Evolutionary conservation across 1,140 invertebrate species (phyloP), one percentile per base, ranked within the genome.

Genomic region (Scaptomyza pallida): DNA sequence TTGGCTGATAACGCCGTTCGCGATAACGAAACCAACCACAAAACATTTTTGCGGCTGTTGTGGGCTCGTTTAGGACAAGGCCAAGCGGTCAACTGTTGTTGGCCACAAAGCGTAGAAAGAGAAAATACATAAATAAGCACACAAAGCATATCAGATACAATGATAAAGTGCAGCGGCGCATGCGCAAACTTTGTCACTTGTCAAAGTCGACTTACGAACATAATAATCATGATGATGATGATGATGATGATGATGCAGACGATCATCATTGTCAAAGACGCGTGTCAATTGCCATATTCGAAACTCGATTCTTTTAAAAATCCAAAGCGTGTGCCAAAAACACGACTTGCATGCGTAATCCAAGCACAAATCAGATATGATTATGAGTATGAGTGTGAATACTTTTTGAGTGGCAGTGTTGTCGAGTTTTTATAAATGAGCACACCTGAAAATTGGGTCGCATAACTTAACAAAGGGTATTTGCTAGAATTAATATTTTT

Each of bases 271-370:
- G 26, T 6, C 5, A 26, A 30, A 17, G 61, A 45, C 61, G 61
- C 68, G 68, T 65, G 68, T 56, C 68, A 37, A 13, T 59, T 59
- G 10, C 5, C 35, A 26, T 35, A 41, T 47, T 33, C 15, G 47
- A 37, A 33, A 16, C 44, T 37, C 12, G 12, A 23, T 26, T 45
- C 59, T 70, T 51, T n/a, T n/a, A n/a, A 30, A 67, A 72, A 67
- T 59, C 62, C 69, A 15, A 47, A 67, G 52, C 69, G 69, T 55
- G 69, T 67, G 69, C 69, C 69, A 13, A 15, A 50, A 40, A 56
- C 59, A 19, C 26, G 68, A 59, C 19, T 13, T 52, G 68, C 47
- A 71, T 71, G 45, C 40, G 21, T 23, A 70, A 65, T 50, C 30
- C 12, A 16, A 26, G 8, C 13, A 15, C 44, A 50, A 48, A 52